Base-by-base conservation (phyloP, 2,888 invertebrate species). In the Mythimna loreyi region DNA sequence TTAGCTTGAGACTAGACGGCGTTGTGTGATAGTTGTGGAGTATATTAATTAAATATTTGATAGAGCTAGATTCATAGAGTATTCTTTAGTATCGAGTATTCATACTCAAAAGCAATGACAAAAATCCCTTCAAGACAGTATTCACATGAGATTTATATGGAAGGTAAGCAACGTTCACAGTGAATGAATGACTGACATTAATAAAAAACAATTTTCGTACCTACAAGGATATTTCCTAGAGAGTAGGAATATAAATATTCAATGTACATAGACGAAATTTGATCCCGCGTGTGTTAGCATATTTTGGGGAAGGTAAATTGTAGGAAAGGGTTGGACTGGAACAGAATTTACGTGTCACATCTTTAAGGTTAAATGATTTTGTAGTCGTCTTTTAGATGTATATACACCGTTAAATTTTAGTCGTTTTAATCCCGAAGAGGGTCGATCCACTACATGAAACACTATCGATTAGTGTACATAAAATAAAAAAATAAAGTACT, bases 151-250 rank as follows among this genome's bases (percentile, higher is more conserved):
- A 59, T 71, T 33, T 43, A 16, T 25, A 59, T 4, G 7, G 1
- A 25, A 50, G 40, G 19, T 50, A 52, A 58, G 28, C n/a, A n/a
- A 53, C n/a, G 28, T 72, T 53, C 28, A 45, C 23, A 28, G 19
- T 65, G 50, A 64, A 61, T 33, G 45, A 61, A 75, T 75, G 69
- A n/a, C 50, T 40, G 21, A 52, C 76, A 68, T 75, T 57, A 43
- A 75, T 57, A 75, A 73, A 75, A 52, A 75, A 53, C 53, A 73
- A 73, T 73, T 73, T 73, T 36, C 45, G 28, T 30, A 28, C 28
- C 28, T 28, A 25, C 30, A 40, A 53, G 64, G 8, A 43, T 25
- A 58, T 57, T 59, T 72, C 30, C 21, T 5, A 45, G 55, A 71
- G 36, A 63, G 45, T 36, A 45, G 36, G 53, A 52, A 58, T 40